These are phyloP conservation scores for Anhinga rufa DNA, from an alignment of 2,113 vertebrate species.

Conservation along the genomic window DNA sequence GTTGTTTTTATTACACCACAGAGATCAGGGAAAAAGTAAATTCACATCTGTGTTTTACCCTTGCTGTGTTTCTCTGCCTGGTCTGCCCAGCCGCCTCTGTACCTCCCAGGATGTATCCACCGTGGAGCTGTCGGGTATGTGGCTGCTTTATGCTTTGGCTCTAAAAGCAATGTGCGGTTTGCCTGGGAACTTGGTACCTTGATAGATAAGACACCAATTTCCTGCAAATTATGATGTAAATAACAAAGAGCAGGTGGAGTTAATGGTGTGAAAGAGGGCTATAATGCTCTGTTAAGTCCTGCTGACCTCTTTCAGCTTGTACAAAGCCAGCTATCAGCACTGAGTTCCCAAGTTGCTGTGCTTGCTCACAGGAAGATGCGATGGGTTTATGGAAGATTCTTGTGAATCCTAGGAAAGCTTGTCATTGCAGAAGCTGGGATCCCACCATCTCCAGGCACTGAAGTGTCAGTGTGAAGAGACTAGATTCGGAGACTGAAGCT, in stretches of 20 bases:
- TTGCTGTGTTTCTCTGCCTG: not conserved
- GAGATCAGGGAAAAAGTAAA: not conserved
- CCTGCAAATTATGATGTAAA: not conserved
- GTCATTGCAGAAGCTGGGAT: not conserved
- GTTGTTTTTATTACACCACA: not conserved
- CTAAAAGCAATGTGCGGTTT: not conserved
- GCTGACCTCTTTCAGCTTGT: not conserved
- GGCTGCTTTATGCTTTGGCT: not conserved
- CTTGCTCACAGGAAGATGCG: not conserved
- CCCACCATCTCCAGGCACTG: not conserved
- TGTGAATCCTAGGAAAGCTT: not conserved
- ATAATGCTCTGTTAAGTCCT: not conserved
- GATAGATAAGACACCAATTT: not conserved
- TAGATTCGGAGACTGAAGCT: not conserved
- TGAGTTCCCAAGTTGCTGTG: fast-evolving
- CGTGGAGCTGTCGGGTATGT: fast-evolving
- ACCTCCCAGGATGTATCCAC: not conserved
- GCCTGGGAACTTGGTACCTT: not conserved
- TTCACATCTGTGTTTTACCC: not conserved
- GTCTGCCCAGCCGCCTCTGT: not conserved
- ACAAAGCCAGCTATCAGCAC: not conserved
- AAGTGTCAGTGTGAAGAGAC: not conserved
- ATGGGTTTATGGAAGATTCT: not conserved
- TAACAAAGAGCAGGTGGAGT: not conserved
- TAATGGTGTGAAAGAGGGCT: not conserved